phyloP scores from a whole-genome alignment of 2,113 vertebrate species.

The Trematomus loennbergii region DNA sequence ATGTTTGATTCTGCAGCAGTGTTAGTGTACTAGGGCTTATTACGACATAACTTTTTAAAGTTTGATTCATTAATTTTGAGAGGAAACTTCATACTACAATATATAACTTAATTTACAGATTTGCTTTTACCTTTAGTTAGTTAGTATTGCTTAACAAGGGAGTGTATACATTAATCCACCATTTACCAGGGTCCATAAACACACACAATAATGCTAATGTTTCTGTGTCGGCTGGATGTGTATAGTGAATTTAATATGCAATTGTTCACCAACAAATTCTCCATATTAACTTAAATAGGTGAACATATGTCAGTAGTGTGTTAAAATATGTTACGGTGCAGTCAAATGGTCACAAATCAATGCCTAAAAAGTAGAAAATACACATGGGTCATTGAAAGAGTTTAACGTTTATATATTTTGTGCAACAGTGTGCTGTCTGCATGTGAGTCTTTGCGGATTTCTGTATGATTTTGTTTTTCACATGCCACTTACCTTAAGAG shows the following conservation, averaged over 20 bases:
- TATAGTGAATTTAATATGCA: background rate
- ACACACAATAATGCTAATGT: too few relatives aligned
- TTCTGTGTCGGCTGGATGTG: background rate
- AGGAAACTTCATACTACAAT: background rate
- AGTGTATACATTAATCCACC: background rate
- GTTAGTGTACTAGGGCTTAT: background rate
- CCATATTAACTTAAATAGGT: background rate
- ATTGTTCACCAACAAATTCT: background rate
- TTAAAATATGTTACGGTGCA: background rate
- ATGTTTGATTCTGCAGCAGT: slow-evolving; percentile 17
- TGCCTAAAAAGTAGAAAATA: background rate
- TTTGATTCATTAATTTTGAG: background rate
- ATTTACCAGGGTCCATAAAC: background rate
- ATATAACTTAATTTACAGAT: background rate
- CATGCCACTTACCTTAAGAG: too few relatives aligned
- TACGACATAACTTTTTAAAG: background rate
- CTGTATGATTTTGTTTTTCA: too few relatives aligned
- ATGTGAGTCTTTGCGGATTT: too few relatives aligned
- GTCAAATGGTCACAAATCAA: background rate
- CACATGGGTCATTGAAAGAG: too few relatives aligned
- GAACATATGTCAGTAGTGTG: background rate
- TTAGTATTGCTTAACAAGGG: background rate
- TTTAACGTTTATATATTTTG: too few relatives aligned
- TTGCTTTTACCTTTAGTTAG: background rate
- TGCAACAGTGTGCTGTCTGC: too few relatives aligned